Percentiles rank a stretch among this genome's conserved stretches.
These are phyloP conservation scores for Eidolon dupreanum DNA, from an alignment of 2,797 vertebrate species.

Conservation along the genomic window DNA sequence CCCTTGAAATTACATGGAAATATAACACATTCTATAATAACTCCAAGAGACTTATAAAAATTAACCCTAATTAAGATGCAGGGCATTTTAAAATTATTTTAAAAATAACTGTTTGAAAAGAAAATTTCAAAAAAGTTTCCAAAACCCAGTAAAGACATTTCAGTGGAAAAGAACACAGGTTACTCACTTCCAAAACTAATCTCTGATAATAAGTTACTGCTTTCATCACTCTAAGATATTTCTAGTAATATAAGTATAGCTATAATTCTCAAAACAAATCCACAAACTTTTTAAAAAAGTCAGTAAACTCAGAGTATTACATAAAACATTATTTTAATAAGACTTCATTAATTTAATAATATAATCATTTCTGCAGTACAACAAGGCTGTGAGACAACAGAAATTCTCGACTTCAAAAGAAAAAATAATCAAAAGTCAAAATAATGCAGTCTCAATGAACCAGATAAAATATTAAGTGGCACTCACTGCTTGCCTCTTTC, in stretches of 20 bases:
- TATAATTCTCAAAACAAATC: constrained; percentile 16
- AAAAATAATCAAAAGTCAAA: background rate
- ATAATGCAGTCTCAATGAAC: background rate
- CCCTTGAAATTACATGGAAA: background rate
- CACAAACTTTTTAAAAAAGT: constrained; percentile 1
- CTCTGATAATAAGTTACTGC: background rate
- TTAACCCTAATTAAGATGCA: background rate
- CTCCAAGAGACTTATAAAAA: background rate
- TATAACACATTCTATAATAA: background rate
- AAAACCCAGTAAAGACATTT: background rate
- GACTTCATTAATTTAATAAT: constrained; percentile 45
- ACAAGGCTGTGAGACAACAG: background rate
- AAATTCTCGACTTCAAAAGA: background rate
- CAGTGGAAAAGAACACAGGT: background rate
- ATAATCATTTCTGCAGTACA: background rate
- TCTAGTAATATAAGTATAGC: background rate
- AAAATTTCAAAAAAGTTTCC: background rate
- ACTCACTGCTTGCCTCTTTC: background rate
- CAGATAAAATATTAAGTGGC: constrained; percentile 45
- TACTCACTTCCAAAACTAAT: background rate
- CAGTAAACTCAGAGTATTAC: background rate
- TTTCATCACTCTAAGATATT: background rate
- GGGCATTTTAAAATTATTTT: background rate
- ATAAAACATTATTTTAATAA: constrained; percentile 25
- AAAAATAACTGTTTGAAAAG: background rate